Conservation (phyloP, 1,140 invertebrate species). For the Zaprionus ornatus region DNA sequence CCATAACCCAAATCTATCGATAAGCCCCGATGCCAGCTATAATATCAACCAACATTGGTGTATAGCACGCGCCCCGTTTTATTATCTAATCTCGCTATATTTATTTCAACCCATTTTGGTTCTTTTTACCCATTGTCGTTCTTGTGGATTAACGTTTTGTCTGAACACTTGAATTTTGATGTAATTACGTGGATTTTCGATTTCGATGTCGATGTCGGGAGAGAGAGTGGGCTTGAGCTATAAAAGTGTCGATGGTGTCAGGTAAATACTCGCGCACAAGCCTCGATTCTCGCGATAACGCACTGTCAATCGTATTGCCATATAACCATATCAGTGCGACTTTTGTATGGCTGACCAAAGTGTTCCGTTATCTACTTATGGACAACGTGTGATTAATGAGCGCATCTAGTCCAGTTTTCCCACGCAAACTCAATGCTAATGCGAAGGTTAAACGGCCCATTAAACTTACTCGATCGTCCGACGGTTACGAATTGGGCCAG, state of each 20-base stretch:
- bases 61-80: constrained; percentile 31
- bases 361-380: constrained; percentile 21
- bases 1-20: constrained; percentile 18
- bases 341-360: not conserved
- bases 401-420: constrained; percentile 28
- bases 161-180: constrained; percentile 32
- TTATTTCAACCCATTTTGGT: not conserved
- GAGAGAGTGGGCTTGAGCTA: not conserved
- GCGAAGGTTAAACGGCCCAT: not conserved
- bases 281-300: constrained; percentile 28
- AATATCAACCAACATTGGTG: not conserved
- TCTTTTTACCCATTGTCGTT: not conserved
- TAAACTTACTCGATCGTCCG: not conserved
- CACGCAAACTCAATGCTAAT: constrained; percentile 17
- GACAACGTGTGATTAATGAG: constrained; percentile 30
- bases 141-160: constrained; percentile 28
- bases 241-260: constrained; percentile 31
- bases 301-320: not conserved
- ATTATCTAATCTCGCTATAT: constrained; percentile 31
- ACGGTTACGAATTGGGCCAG: not conserved
- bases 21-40: constrained; percentile 11
- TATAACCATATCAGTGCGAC: not conserved
- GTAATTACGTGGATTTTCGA: constrained; percentile 44
- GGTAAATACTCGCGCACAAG: constrained; percentile 1
- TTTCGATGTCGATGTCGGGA: constrained; percentile 4